phyloP scores from a whole-genome alignment of 2,888 invertebrate species.

The Gymnosoma rotundatum region DNA sequence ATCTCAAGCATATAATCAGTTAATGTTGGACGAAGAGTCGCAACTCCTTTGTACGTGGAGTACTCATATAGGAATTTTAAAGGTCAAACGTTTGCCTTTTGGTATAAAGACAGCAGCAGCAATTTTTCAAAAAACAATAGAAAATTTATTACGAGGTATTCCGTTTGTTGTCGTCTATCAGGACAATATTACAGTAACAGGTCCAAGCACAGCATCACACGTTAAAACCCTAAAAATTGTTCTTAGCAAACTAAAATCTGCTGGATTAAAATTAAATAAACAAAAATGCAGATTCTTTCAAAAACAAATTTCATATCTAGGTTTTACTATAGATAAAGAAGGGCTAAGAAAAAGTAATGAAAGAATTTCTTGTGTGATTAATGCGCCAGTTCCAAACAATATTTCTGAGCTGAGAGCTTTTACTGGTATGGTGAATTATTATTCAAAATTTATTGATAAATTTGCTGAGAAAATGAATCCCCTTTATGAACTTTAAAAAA shows the following conservation, averaged over 20 bases:
- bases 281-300: slow-evolving; percentile 19
- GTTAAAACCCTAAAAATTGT: background rate
- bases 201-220: background rate
- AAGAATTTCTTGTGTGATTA: background rate
- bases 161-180: slow-evolving; percentile 48
- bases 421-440: slow-evolving; percentile 24
- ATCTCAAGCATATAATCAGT: slow-evolving; percentile 59
- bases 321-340: slow-evolving; percentile 21
- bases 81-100: slow-evolving; percentile 62
- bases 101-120: slow-evolving; percentile 25
- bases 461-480: slow-evolving; percentile 28
- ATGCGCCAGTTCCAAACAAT: slow-evolving; percentile 8
- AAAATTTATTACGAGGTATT: slow-evolving; percentile 57
- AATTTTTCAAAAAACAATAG: slow-evolving; percentile 47
- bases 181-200: slow-evolving; percentile 29
- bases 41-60: slow-evolving; percentile 56
- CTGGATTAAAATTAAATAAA: slow-evolving; percentile 8
- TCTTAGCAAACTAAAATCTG: background rate
- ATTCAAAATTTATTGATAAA: slow-evolving; percentile 22
- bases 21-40: slow-evolving; percentile 50
- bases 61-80: slow-evolving; percentile 54
- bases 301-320: slow-evolving; percentile 19
- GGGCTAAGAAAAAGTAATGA: slow-evolving; percentile 26
- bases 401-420: slow-evolving; percentile 18
- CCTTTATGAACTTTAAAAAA: slow-evolving; percentile 25